Evolutionary conservation across 1,140 invertebrate species (phyloP), one percentile per base, ranked within the genome.

Genomic region (Sycobia sp.): DNA sequence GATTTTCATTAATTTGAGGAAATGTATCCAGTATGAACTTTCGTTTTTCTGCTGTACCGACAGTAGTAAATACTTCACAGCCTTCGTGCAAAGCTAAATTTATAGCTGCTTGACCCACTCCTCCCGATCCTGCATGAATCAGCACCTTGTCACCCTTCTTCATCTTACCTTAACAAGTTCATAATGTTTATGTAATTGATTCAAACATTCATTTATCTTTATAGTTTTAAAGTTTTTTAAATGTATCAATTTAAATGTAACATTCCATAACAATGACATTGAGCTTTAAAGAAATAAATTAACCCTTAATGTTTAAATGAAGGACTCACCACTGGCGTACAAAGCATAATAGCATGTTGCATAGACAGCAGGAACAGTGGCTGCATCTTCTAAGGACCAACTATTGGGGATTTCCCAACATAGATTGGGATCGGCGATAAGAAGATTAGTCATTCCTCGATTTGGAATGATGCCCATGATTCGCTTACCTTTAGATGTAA

Each of bases 361-460:
- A 73, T 96, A 97, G 5, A 91, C 91, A 1, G 90, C 89, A 3
- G 95, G 95, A 0, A 97, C 85, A 0, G 94, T 94, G 0, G 92
- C 91, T 1, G 94, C 95, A 43, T 97, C 91, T 72, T 92, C 88
- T 20, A 97, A 78, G 1, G 84, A 86, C 94, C 94, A 97, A 5
- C 86, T 71, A 1, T 92, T 85, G 3, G 95, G 95, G 18, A 97
- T 83, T 2, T 86, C 72, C 93, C 93, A 96, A 14, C 87, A 69
- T 2, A 93, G 84, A 8, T 79, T 72, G 32, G 80, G 78, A 71
- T 92, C 87, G 8, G 83, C 81, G 43, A 84, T 46, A 3, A 88
- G 72, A 49, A 87, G 65, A 36, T 90, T 91, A 0, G 88, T 72
- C 53, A 92, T 74, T 3, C 84, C 85, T 47, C 84, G 83, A 54